These are phyloP conservation scores for Cephus pygmeus DNA, from an alignment of 2,888 invertebrate species.

Conservation along the genomic window DNA sequence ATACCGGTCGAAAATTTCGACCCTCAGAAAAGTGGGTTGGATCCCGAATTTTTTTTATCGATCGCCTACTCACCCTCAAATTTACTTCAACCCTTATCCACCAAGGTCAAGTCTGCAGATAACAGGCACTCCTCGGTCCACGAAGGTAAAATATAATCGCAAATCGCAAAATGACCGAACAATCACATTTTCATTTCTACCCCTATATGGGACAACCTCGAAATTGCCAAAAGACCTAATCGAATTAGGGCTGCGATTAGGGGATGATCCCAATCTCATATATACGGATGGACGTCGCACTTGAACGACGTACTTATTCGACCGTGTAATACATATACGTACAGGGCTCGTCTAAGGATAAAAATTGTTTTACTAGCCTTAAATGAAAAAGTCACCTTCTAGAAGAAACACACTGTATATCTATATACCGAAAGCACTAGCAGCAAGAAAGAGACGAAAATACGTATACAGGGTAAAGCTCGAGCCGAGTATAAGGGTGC, in stretches of 20 bases:
- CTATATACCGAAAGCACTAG: not conserved
- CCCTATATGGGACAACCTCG: not conserved
- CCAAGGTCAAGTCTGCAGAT: not conserved
- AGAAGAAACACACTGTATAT: not conserved
- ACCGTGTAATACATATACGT: conserved; percentile 25
- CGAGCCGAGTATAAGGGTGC: not conserved
- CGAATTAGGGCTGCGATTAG: not conserved
- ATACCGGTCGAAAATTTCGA: too few species aligned
- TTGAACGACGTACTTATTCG: conserved; percentile 29
- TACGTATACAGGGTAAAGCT: not conserved
- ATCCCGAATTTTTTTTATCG: not conserved
- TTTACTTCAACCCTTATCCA: not conserved
- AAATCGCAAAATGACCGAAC: not conserved
- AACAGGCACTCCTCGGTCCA: not conserved
- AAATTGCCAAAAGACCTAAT: not conserved
- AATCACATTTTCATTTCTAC: not conserved
- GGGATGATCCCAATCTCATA: not conserved
- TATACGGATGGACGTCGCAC: not conserved
- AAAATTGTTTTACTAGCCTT: not conserved
- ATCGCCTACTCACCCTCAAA: not conserved
- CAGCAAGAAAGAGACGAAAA: not conserved
- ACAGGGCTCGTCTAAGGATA: conserved; percentile 27
- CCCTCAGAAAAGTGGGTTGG: too few species aligned
- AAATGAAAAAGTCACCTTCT: not conserved
- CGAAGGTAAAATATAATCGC: not conserved